Conservation (phyloP, 2,797 vertebrate species). For the Macrochelys suwanniensis region DNA sequence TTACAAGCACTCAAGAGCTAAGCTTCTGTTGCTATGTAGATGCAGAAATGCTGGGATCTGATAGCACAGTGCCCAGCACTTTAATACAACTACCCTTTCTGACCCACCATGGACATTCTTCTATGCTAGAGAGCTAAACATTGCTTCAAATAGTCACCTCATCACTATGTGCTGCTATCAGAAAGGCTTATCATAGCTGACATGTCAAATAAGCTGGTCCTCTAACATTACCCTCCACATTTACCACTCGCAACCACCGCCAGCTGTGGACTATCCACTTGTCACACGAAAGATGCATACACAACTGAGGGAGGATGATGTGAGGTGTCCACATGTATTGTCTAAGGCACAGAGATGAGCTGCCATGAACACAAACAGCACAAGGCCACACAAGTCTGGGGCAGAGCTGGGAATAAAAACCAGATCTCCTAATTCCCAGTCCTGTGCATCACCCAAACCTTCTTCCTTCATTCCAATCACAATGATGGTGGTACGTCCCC, state of each 20-base stretch:
- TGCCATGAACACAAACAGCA: background rate
- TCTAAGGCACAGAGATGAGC: background rate
- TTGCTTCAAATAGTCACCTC: background rate
- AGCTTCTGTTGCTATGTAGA: background rate
- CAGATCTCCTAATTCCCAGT: background rate
- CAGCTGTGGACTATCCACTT: background rate
- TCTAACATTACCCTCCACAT: background rate
- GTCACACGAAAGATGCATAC: background rate
- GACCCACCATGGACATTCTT: rapidly evolving
- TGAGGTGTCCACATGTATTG: background rate
- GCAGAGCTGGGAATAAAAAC: background rate
- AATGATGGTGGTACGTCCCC: background rate
- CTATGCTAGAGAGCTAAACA: background rate
- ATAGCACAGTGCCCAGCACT: background rate
- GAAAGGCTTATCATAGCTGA: background rate
- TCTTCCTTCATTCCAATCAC: background rate
- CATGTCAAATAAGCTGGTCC: background rate
- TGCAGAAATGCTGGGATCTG: background rate
- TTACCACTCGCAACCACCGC: background rate
- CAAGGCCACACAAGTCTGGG: background rate
- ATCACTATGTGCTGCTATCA: background rate
- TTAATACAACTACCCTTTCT: background rate
- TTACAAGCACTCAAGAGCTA: too few relatives aligned
- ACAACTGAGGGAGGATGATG: background rate
- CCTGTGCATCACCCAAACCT: background rate